These are phyloP conservation scores for Rhinolophus sinicus DNA, from an alignment of 2,113 vertebrate genomes.

Conservation along the genomic window DNA sequence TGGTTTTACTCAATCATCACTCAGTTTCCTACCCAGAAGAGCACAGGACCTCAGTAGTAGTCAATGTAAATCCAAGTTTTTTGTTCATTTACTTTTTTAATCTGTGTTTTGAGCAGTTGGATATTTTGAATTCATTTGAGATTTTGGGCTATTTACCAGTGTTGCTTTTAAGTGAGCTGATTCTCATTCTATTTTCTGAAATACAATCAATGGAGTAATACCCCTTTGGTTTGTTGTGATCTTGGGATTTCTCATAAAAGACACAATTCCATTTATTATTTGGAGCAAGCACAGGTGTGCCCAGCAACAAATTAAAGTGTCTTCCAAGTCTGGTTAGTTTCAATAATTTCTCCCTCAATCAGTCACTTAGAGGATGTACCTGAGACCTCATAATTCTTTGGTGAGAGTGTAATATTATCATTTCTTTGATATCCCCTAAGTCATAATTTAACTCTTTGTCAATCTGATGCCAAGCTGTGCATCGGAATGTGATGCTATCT, in stretches of 20 bases:
- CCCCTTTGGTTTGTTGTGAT: background rate
- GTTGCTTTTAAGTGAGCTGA: background rate
- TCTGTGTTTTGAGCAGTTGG: background rate
- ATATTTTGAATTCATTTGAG: background rate
- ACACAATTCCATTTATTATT: background rate
- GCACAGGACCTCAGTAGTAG: background rate
- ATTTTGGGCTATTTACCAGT: background rate
- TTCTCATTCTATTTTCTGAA: background rate
- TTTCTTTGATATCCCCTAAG: background rate
- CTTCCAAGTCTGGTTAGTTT: background rate
- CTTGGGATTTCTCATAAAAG: background rate
- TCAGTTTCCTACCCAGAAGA: background rate
- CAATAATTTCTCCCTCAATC: conserved; percentile 11
- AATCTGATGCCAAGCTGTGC: background rate
- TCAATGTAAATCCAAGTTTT: background rate
- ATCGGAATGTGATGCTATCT: background rate
- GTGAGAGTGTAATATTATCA: background rate
- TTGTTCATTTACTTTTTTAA: background rate
- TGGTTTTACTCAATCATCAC: background rate
- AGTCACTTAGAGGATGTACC: background rate
- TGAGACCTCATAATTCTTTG: conserved; percentile 21
- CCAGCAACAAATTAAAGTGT: background rate
- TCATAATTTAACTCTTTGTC: conserved; percentile 29
- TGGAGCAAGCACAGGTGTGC: background rate
- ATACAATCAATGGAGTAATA: background rate